Evolutionary conservation across 2,888 invertebrate species (phyloP).

Genomic region (Eulithis testata): DNA sequence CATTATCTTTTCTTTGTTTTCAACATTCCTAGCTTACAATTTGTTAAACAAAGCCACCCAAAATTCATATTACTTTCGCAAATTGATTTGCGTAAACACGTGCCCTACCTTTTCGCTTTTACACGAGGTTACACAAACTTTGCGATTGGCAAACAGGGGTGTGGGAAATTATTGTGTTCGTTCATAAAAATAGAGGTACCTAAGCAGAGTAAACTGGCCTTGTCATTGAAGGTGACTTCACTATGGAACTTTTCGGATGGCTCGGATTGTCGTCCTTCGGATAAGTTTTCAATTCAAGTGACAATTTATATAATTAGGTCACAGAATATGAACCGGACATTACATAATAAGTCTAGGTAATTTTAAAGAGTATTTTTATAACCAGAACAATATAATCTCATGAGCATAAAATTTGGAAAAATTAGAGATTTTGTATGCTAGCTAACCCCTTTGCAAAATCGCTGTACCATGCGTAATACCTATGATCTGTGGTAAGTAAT

Average conservation of each 20-base stretch:
- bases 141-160: constrained; percentile 14
- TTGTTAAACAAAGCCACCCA: constrained; percentile 15
- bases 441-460: too few relatives aligned
- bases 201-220: neutral
- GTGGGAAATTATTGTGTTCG: constrained; percentile 2
- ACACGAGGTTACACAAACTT: constrained; percentile 9
- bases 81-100: constrained; percentile 18
- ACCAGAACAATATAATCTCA: too few relatives aligned
- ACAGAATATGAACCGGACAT: too few relatives aligned
- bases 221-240: neutral
- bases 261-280: too few relatives aligned
- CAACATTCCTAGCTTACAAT: constrained; percentile 8
- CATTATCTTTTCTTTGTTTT: constrained; percentile 16
- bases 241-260: neutral
- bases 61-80: constrained; percentile 24
- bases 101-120: constrained; percentile 14
- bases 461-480: too few relatives aligned
- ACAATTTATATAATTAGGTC: too few relatives aligned
- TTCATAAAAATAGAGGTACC: neutral
- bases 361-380: too few relatives aligned
- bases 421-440: too few relatives aligned
- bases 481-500: too few relatives aligned
- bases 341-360: too few relatives aligned
- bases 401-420: too few relatives aligned
- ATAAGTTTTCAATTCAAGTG: neutral